Evolutionary conservation across 2,888 invertebrate species (phyloP), one percentile per base, ranked within the genome.

Genomic region (Diplolepis rosae): DNA sequence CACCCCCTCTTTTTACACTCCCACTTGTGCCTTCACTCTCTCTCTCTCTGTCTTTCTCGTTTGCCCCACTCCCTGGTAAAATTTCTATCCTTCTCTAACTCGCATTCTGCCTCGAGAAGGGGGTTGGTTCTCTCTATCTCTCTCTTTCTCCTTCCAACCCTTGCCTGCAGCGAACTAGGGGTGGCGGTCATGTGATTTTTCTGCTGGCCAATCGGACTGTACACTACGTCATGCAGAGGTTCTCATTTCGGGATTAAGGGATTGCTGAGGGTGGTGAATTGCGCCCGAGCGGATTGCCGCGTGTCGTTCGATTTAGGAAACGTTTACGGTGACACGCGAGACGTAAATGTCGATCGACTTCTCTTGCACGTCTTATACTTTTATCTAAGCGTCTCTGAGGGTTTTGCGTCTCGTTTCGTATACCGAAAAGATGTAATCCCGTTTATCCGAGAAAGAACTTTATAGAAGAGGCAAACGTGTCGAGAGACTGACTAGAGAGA

Each of bases 171-270:
- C 51, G 42, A 65, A 24, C 51, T 65, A 28, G 39, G 61, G 48
- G 56, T 66, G 51, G 65, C 28, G 69, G 80, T 83, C 87, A 88
- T 87, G 86, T 88, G 87, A 87, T 79, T 68, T 71, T 24, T 70
- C 73, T 74, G 68, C 78, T 82, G 76, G 76, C 88, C 88, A 87
- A 87, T 86, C 80, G 77, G 75, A 76, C 66, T 74, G 74, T 73
- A 72, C 74, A 73, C 80, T 81, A 85, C 86, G 85, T 84, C 87
- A 84, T 71, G 54, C 85, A 84, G 85, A 30, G 85, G 84, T 80
- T 83, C 87, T 86, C 88, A 85, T 71, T 61, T 15, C 61, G 52
- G 42, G 52, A 52, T 51, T 73, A 13, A 32, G 56, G 18, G 22
- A 11, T 11, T 9, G 28, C n/a, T 28, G 30, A n/a, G 35, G 56